Conservation (phyloP, 1,140 invertebrate species). For the Eubasilissa regina region DNA sequence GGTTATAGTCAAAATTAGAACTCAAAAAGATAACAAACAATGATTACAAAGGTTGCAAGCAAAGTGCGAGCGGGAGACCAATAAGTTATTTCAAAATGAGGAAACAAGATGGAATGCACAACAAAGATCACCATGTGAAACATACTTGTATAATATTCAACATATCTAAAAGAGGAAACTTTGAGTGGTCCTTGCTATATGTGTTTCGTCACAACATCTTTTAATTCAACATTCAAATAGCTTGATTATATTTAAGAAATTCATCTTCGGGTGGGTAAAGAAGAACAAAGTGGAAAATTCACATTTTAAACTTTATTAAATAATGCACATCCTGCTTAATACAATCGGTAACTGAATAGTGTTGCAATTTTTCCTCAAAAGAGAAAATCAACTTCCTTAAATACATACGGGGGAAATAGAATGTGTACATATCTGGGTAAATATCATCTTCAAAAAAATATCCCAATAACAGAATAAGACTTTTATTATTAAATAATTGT, state of each 20-base stretch:
- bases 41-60: slow-evolving; percentile 60
- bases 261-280: background rate
- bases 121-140: slow-evolving; percentile 53
- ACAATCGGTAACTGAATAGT: no score
- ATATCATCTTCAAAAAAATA: no score
- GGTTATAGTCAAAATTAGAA: slow-evolving; percentile 55
- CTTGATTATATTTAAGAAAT: slow-evolving; percentile 13
- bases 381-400: no score
- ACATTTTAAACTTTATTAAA: background rate
- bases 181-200: slow-evolving; percentile 82
- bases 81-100: slow-evolving; percentile 51
- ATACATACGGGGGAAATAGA: no score
- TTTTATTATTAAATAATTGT: no score
- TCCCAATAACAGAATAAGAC: no score
- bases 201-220: background rate
- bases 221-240: slow-evolving; percentile 31
- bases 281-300: slow-evolving; percentile 1
- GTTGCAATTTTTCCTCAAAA: no score
- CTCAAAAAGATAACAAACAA: slow-evolving; percentile 57
- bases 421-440: no score
- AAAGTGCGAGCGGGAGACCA: slow-evolving; percentile 59
- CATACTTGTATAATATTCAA: slow-evolving; percentile 39
- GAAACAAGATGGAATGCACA: slow-evolving; percentile 56
- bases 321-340: no score
- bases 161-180: slow-evolving; percentile 72